Percentiles rank a stretch among this genome's conserved stretches.
These are phyloP conservation scores for Dasypolia templi DNA, from an alignment of 2,888 invertebrate species.

Conservation along the genomic window DNA sequence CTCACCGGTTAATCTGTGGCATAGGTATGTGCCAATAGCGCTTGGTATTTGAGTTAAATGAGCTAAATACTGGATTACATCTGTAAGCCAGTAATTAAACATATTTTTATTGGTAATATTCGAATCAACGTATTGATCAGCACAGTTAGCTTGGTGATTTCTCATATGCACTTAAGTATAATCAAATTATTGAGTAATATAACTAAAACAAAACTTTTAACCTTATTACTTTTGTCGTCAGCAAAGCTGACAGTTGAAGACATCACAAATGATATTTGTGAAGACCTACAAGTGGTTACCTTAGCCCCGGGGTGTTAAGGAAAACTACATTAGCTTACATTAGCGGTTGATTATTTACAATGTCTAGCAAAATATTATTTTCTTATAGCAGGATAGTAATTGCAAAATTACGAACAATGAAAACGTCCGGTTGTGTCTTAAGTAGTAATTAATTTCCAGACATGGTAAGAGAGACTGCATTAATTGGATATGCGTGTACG, in stretches of 20 bases:
- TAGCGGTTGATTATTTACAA: constrained; percentile 24
- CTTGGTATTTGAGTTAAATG: constrained; percentile 35
- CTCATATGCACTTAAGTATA: neutral
- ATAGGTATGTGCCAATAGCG: constrained; percentile 54
- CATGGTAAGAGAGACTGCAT: constrained; percentile 67
- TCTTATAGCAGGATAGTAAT: constrained; percentile 52
- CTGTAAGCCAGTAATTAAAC: constrained; percentile 1
- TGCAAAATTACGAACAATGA: constrained; percentile 63
- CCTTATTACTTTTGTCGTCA: neutral
- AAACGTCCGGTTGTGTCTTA: constrained; percentile 66
- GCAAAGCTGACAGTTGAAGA: neutral
- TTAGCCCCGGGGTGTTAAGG: neutral
- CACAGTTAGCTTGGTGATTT: constrained; percentile 3
- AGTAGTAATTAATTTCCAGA: constrained; percentile 73
- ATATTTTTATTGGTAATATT: constrained; percentile 4
- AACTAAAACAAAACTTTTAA: neutral
- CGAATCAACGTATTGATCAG: neutral
- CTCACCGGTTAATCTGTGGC: constrained; percentile 56
- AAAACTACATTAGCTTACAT: constrained; percentile 21
- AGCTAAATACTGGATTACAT: constrained; percentile 19
- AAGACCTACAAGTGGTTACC: constrained; percentile 19
- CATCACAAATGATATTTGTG: constrained; percentile 23
- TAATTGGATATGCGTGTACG: constrained; percentile 80
- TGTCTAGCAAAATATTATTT: constrained; percentile 36
- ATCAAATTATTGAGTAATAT: neutral